Base-by-base conservation (phyloP, 2,113 vertebrate species). In the Camelus bactrianus region DNA sequence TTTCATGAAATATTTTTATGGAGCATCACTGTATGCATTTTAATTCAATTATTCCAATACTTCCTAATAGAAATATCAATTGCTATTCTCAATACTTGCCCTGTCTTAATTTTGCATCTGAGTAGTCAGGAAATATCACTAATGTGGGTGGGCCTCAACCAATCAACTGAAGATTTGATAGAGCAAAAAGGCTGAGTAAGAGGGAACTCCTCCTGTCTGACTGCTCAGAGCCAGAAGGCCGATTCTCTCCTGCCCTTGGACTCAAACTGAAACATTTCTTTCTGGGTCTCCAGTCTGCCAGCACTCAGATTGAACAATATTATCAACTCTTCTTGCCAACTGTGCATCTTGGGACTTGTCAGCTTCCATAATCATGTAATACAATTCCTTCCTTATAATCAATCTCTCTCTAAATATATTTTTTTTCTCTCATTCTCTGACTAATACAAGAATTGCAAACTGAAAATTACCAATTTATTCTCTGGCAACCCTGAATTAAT, bases 1-100 rank as follows among this genome's bases (percentile, higher is more conserved):
- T 94, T 92, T 97, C 72, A 95, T 84, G 93, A 81, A 92, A 72
- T 83, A 75, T 56, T 85, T 91, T 96, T 56, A 92, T 76, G 60
- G 72, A 90, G 64, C 26, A 96, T 92, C 90, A 90, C n/a, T 81
- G 6, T 56, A 17, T 76, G 3, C 35, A 90, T 92, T 56, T 77
- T 89, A 92, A 95, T 92, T 92, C 58, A 87, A 80, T 93, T 94
- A 79, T 88, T 92, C 52, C n/a, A 95, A 88, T 96, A 96, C 88
- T 94, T 54, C 19, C 76, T 95, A 86, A 72, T 58, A 70, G 46
- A 92, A 97, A 96, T 92, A 95, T 56, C 48, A 88, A 73, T n/a
- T 92, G 30, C 8, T 88, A 92, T 72, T 94, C 87, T 50, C 52
- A 89, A 30, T 87, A 60, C 65, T 80, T 75, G 5, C 8, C 24